These are phyloP conservation scores for Halocynthia aurantium DNA, from an alignment of 23 tunicate species.

Conservation along the genomic window DNA sequence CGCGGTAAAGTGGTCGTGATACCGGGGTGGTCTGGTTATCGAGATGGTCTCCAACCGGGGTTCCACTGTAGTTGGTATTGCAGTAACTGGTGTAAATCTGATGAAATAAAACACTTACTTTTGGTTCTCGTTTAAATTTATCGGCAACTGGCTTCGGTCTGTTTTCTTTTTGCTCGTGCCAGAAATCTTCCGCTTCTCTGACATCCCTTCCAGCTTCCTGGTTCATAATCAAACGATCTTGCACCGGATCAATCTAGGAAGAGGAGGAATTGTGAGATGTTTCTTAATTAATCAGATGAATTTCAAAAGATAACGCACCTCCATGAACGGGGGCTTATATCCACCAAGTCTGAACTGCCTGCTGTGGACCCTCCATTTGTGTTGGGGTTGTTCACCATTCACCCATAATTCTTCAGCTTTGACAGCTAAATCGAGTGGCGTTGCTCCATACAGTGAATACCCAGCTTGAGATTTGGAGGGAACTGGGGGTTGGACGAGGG, in stretches of 20 bases:
- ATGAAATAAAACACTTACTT: conserved; percentile 21
- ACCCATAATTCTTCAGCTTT: conserved; percentile 23
- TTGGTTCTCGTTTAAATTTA: conserved; percentile 33
- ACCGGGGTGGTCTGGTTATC: no score
- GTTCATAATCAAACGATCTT: conserved; percentile 48
- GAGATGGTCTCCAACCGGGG: no score
- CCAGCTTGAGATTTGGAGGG: conserved; percentile 20
- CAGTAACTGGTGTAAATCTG: not conserved
- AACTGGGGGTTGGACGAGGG: conserved; percentile 44
- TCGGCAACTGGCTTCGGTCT: conserved; percentile 34
- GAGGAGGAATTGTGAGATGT: not conserved
- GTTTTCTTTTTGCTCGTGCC: conserved; percentile 64
- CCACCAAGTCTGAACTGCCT: conserved; percentile 46
- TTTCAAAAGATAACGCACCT: conserved; percentile 17
- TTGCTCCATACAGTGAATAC: not conserved
- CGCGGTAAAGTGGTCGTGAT: no score
- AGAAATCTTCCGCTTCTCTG: conserved; percentile 69
- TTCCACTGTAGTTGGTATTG: not conserved
- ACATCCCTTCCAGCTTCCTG: conserved; percentile 80
- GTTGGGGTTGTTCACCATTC: conserved; percentile 69
- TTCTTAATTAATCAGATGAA: no score
- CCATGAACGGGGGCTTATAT: conserved; percentile 44
- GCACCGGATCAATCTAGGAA: conserved; percentile 41
- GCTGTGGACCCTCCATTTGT: conserved; percentile 77
- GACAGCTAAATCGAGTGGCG: not conserved